Evolutionary conservation across 2,113 vertebrate genomes (phyloP), one percentile per base, ranked within the genome.

Genomic region (Semnornis frantzii): DNA sequence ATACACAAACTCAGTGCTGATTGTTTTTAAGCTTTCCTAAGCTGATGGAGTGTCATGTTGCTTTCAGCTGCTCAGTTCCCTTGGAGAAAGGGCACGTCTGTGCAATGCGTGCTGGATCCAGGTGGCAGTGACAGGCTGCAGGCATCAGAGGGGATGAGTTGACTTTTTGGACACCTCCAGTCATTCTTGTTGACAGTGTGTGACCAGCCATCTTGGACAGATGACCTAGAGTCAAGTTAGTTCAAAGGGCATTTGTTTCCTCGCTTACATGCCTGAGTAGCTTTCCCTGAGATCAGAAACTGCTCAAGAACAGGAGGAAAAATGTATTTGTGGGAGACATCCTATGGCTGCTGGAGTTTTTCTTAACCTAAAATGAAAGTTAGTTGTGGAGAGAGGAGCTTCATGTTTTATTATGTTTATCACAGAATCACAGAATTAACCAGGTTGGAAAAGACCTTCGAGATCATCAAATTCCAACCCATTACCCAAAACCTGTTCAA

Each of bases 31-130:
- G 73, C 68, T 66, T 88, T 55, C 46, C 44, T 18, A 27, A 70
- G 75, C 52, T 85, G 88, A 77, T 28, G 69, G 75, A 80, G 66
- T 42, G 82, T 95, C 94, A 80, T 42, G 92, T 90, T 90, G 69
- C 58, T 80, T 88, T 55, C 93, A 95, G 85, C 83, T 92, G 92
- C 88, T 94, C 1, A 0, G 83, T 96, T 94, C 81, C 92, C 94
- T 55, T 1, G 44, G 79, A 88, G 94, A 94, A 92, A 94, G 93
- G 87, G 72, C 88, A 77, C 2, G 3, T 80, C 81, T 92, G 82
- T 58, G 76, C 87, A 27, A 15, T 1, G 52, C 0, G 9, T 69
- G 88, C 72, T 37, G 87, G 52, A 33, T 62, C 42, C 92, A 46
- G 75, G 73, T 4, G 31, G 16, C 0, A 1, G 24, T 71, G 94